phyloP scores from a whole-genome alignment of 2,888 invertebrate genomes.

The Cyclophora punctaria region DNA sequence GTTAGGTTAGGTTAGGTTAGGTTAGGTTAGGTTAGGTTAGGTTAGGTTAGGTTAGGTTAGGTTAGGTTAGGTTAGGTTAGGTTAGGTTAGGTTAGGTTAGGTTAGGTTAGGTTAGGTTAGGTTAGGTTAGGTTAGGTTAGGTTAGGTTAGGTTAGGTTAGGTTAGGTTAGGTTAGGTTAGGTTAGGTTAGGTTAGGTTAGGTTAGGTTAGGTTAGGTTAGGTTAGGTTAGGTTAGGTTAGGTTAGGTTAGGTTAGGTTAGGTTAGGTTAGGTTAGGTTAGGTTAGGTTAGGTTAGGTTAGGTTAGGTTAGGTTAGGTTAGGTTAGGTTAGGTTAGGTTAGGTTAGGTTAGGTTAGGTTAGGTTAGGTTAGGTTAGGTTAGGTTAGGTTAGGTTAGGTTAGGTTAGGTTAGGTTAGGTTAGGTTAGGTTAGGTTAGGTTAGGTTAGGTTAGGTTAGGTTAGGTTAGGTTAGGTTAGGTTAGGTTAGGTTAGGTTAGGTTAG shows the following conservation, averaged over 20 bases:
- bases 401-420: conserved; percentile 2
- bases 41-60: conserved; percentile 2
- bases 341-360: conserved; percentile 2
- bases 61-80: conserved; percentile 2
- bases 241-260: conserved; percentile 2
- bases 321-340: conserved; percentile 2
- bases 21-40: conserved; percentile 2
- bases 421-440: conserved; percentile 2
- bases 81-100: conserved; percentile 5
- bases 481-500: conserved; percentile 2
- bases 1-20: conserved; percentile 2
- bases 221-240: conserved; percentile 3
- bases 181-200: conserved; percentile 2
- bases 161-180: conserved; percentile 2
- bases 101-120: conserved; percentile 7
- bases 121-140: conserved; percentile 7
- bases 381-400: conserved; percentile 2
- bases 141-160: conserved; percentile 5
- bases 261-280: conserved; percentile 2
- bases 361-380: conserved; percentile 2
- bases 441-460: conserved; percentile 2
- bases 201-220: conserved; percentile 2
- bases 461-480: conserved; percentile 2
- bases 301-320: conserved; percentile 2
- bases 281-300: conserved; percentile 2